Evolutionary conservation across 2,888 invertebrate species (phyloP), one percentile per base, ranked within the genome.

Genomic region (Thereva nobilitata): DNA sequence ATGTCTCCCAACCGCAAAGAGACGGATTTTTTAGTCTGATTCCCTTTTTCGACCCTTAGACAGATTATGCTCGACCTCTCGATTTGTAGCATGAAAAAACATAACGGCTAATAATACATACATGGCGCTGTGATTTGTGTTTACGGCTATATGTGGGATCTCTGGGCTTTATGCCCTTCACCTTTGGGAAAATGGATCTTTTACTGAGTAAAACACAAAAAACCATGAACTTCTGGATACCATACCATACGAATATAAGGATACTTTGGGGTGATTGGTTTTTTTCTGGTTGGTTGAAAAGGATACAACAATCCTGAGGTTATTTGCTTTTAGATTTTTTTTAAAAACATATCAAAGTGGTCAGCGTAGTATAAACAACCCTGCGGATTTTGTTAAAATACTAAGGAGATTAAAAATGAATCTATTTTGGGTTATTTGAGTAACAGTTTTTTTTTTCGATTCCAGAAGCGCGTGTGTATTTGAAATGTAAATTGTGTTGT

Each of bases 101-200:
- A 68, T 68, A 68, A 68, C 64, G 40, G 59, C 68, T 67, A 66
- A 68, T 68, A 68, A 66, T 64, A 55, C 53, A 41, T 34, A 66
- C 53, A 64, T 63, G 52, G 64, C 56, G 42, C 59, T 53, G 63
- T 68, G 68, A 68, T 68, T 66, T 66, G 57, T 57, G 52, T 66
- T 41, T 65, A 47, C 38, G 56, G 49, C 10, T 50, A 34, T 6
- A 12, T 45, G 5, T 5, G 52, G 42, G 40, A 49, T 40, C 61
- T 49, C 35, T 8, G 34, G 61, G 61, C 61, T 50, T 50, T 61
- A 23, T 61, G 50, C 41, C 40, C 41, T 61, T 50, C 50, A 61
- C 61, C 49, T 49, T 61, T 61, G 38, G 9, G 34, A 37, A 61
- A 50, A 38, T 59, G 40, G 49, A 37, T 41, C 41, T 50, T 35